Evolutionary conservation across 2,888 invertebrate genomes (phyloP), one percentile per base, ranked within the genome.

Genomic region (Choristoneura rosaceana): DNA sequence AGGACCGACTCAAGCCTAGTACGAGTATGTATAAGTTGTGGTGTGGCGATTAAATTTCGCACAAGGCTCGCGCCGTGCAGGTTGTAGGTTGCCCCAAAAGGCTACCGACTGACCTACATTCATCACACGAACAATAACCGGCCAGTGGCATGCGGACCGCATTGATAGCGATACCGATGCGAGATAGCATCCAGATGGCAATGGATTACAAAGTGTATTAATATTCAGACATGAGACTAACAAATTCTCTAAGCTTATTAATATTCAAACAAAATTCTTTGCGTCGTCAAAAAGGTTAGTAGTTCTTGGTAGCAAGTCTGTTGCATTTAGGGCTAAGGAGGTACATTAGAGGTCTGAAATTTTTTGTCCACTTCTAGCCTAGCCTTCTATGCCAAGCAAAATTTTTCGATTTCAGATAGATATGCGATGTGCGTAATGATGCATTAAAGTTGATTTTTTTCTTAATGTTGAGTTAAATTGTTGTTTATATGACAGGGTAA

Each of bases 151-250:
- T 34, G 61, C 25, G 43, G 61, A 55, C 62, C 59, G 58, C 69
- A 69, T 73, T 71, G 71, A 41, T 41, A 52, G 62, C 70, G 74
- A 73, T 70, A 70, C 38, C 17, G 61, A 55, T 67, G 68, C 41
- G 45, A 69, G 66, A 74, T 74, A 68, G 65, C 50, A 71, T 73
- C 55, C 15, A 74, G 66, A 64, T 70, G 64, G 64, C 62, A 70
- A 73, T 70, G 70, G 61, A 61, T 69, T 64, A 43, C 10, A 43
- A 43, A 47, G 47, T 5, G 12, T 43, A 50, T 52, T 52, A 52
- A 17, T 17, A 52, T 52, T 15, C 52, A 9, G 9, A 52, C 17
- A 52, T 7, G 47, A 47, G 47, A 47, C 47, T n/a, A 14, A 47
- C 47, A 52, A 12, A 55, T 55, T 55, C 55, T 55, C 47, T n/a